Base-by-base conservation (phyloP, 2,888 invertebrate species). In the Lasius platythorax region DNA sequence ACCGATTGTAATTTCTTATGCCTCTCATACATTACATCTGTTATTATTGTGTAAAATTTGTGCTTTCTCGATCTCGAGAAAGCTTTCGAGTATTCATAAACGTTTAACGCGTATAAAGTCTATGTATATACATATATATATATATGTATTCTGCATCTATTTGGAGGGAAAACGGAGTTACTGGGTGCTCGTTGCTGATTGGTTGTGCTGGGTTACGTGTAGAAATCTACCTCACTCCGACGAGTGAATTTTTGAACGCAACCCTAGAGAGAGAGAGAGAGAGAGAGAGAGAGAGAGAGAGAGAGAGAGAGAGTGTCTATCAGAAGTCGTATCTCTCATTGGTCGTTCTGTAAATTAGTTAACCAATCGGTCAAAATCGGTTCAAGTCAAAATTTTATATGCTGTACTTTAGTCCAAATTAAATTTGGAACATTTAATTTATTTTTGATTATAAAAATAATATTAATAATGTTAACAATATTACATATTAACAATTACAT, bases 371-470 rank as follows among this genome's bases (percentile, higher is more conserved):
- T 23, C 23, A 23, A 23, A 23, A 23, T 23, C 23, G 23, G 0
- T 23, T 23, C 23, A 23, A 23, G 23, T 23, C 18, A 50, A 50
- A 18, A 46, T 50, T 53, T n/a, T 2, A 46, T 18, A n/a, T 53
- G n/a, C 4, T 8, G 2, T n/a, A 53, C 15, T 53, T 53, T n/a
- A 50, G 8, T 50, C 6, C 8, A 50, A 50, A 18, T 70, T 70
- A 28, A 68, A 68, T 46, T 68, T 68, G 9, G 5, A 46, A 3
- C 2, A 68, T 1, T 68, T 18, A 11, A 28, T 28, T 30, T 46
- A 46, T 43, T 67, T 50, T n/a, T 67, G 1, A 15, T 43, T 67
- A 15, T 68, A 68, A 68, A 53, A 68, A 68, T 68, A 68, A 28
- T 23, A 46, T 3, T n/a, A 66, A 28, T n/a, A 66, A 28, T 30